Conservation (phyloP, 2,888 invertebrate species). For the Lepas anatifera region DNA sequence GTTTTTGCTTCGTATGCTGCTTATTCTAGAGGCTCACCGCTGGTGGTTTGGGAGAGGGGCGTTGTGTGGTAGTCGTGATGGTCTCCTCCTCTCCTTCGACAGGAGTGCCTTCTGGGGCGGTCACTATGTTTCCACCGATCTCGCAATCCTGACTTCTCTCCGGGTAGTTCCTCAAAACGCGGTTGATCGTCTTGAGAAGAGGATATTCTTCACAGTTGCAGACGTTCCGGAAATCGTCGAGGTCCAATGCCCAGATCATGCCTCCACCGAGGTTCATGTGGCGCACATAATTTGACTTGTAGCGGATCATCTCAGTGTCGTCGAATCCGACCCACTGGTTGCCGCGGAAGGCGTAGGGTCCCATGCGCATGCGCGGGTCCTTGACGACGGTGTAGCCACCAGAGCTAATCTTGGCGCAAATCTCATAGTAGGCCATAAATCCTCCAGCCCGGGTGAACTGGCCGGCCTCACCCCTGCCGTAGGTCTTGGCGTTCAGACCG, state of each 20-base stretch:
- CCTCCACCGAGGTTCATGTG: conserved; percentile 67
- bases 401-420: conserved; percentile 12
- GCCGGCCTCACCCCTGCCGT: conserved; percentile 56
- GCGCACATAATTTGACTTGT: conserved; percentile 55
- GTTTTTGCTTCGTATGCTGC: no score
- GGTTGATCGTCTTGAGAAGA: conserved; percentile 59
- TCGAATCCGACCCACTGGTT: conserved; percentile 88
- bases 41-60: not conserved
- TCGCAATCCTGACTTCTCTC: conserved; percentile 3
- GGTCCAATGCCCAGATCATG: conserved; percentile 82
- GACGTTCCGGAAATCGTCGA: conserved; percentile 66
- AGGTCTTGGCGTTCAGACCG: conserved; percentile 52
- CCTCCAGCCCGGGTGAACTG: conserved; percentile 55
- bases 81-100: conserved; percentile 3
- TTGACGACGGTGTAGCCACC: conserved; percentile 30
- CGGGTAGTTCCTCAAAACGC: conserved; percentile 41
- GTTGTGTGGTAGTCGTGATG: conserved; percentile 8
- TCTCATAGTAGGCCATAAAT: conserved; percentile 57
- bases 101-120: not conserved
- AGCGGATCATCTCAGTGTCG: conserved; percentile 59
- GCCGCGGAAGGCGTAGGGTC: conserved; percentile 69
- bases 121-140: not conserved
- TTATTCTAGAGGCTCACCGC: no score
- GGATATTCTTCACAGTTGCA: conserved; percentile 73
- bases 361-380: conserved; percentile 29